A percentile compares a stretch with the other conserved stretches of the same genome.
These are phyloP conservation scores for Poeciliopsis paucimaculata DNA, from an alignment of 2,797 vertebrate species.

Conservation along the genomic window DNA sequence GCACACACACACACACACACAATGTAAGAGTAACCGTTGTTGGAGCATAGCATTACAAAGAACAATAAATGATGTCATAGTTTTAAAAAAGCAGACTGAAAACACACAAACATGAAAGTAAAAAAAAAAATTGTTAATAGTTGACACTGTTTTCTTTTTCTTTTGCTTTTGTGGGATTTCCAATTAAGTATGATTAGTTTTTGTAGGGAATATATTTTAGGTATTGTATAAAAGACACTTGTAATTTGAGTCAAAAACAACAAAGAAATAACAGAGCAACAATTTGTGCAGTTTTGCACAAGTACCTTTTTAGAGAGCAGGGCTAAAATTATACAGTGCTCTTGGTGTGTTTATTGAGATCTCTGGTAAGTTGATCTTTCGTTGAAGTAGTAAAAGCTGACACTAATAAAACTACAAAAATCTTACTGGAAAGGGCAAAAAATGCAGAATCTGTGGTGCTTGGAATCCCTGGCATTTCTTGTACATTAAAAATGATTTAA, in stretches of 20 bases:
- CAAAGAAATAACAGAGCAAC: background rate
- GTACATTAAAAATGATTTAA: background rate
- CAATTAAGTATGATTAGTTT: background rate
- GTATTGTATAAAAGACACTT: background rate
- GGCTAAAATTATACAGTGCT: background rate
- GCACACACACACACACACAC: background rate
- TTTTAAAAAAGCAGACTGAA: background rate
- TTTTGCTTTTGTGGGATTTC: background rate
- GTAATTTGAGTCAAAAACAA: background rate
- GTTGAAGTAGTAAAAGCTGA: background rate
- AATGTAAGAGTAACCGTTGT: background rate
- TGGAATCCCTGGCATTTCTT: background rate
- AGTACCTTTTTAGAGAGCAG: background rate
- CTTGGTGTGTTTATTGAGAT: background rate
- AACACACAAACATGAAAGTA: constrained; percentile 9
- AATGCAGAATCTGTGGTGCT: background rate
- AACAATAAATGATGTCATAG: background rate
- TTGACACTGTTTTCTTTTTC: background rate
- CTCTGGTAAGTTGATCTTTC: background rate
- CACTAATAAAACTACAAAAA: background rate
- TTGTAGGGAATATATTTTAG: background rate
- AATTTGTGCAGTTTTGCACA: background rate
- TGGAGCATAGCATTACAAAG: background rate
- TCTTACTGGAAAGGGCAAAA: background rate
- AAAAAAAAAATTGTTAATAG: background rate